Conservation (phyloP, 2,888 invertebrate genomes). For the Tubulanus polymorphus region DNA sequence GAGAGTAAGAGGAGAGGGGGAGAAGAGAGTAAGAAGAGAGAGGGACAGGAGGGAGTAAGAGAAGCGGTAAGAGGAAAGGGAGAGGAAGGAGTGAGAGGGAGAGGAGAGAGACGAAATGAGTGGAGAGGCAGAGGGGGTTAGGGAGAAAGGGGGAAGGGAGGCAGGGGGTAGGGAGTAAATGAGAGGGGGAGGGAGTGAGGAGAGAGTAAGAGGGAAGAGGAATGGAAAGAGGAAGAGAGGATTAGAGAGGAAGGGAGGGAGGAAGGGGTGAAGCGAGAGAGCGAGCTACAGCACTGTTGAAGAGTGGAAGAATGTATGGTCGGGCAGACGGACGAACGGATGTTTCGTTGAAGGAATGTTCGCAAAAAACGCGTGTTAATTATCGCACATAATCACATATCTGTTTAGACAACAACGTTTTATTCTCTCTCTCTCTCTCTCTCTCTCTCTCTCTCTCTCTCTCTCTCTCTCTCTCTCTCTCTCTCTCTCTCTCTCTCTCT, state of each 20-base stretch:
- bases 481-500: too few species aligned
- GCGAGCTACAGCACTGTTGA: too few species aligned
- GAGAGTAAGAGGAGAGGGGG: conserved; percentile 3
- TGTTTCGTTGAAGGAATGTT: too few species aligned
- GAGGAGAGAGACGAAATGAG: neutral
- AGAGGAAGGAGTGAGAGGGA: neutral
- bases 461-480: too few species aligned
- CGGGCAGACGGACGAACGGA: too few species aligned
- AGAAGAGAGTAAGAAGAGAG: neutral
- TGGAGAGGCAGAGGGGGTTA: conserved; percentile 9
- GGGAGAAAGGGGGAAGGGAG: neutral
- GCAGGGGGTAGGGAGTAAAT: neutral
- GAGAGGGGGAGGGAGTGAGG: neutral
- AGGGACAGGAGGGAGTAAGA: neutral
- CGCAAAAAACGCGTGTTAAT: too few species aligned
- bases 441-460: too few species aligned
- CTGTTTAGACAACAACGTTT: too few species aligned
- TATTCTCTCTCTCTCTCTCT: too few species aligned
- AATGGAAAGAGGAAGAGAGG: neutral
- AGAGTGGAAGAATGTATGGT: too few species aligned
- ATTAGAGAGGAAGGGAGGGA: neutral
- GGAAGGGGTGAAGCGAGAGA: too few species aligned
- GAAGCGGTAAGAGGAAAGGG: neutral
- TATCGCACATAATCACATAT: too few species aligned
- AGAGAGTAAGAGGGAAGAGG: neutral